Percentiles rank a stretch among this genome's conserved stretches.
Conservation (phyloP, 1,140 invertebrate genomes). For the Stegodyphus mimosarum region DNA sequence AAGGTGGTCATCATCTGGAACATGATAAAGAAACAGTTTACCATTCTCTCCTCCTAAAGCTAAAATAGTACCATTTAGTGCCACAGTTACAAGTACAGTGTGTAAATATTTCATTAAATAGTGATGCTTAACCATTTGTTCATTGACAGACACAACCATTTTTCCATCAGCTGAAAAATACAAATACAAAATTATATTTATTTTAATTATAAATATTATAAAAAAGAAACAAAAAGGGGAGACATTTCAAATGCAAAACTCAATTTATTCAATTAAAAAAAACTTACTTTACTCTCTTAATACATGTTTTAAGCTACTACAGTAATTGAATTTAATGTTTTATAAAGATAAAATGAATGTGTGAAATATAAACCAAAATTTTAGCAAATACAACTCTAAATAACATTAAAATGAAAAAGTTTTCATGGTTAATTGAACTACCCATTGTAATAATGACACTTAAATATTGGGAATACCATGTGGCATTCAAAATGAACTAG, state of each 20-base stretch:
- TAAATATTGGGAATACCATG: too few relatives aligned
- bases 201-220: not conserved
- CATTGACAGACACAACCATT: constrained; percentile 27
- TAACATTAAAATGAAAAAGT: too few relatives aligned
- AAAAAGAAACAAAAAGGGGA: not conserved
- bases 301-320: too few relatives aligned
- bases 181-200: not conserved
- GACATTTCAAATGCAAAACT: not conserved
- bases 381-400: too few relatives aligned
- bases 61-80: constrained; percentile 30
- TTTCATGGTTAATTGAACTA: too few relatives aligned
- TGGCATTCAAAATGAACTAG: too few relatives aligned
- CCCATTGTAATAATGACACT: too few relatives aligned
- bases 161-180: constrained; percentile 33
- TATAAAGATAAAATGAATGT: too few relatives aligned
- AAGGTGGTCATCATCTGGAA: constrained; percentile 12
- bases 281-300: too few relatives aligned
- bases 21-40: constrained; percentile 35
- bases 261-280: not conserved
- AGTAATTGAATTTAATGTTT: too few relatives aligned
- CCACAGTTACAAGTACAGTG: constrained; percentile 12
- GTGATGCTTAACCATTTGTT: not conserved
- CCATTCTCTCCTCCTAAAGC: constrained; percentile 51
- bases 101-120: constrained; percentile 2
- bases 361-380: too few relatives aligned